These are phyloP conservation scores for Anas acuta DNA, from an alignment of 2,797 vertebrate species.

Conservation along the genomic window DNA sequence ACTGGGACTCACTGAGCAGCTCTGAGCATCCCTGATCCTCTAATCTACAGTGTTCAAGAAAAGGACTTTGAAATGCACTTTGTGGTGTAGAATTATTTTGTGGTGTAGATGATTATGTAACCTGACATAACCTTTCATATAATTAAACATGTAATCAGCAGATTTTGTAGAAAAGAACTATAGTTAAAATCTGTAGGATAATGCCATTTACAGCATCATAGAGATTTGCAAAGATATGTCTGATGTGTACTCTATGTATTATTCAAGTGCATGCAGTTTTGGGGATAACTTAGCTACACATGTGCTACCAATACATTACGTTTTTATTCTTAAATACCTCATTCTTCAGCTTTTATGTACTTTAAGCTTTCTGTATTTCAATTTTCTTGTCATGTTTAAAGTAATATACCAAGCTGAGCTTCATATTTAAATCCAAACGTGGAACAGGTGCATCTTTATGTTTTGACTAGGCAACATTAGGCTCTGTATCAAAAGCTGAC, in stretches of 20 bases:
- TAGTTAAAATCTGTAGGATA: not conserved
- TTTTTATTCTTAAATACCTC: constrained; percentile 12
- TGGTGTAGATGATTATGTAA: constrained; percentile 18
- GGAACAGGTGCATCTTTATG: constrained; percentile 29
- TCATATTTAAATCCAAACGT: constrained; percentile 34
- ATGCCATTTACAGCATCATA: not conserved
- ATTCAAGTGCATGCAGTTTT: not conserved
- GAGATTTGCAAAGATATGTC: not conserved
- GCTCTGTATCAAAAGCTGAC: constrained; percentile 18
- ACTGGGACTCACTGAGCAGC: not conserved
- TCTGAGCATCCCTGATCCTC: constrained; percentile 32
- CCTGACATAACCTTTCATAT: not conserved
- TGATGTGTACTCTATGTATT: not conserved
- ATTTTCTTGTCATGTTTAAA: constrained; percentile 47
- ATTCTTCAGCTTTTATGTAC: not conserved
- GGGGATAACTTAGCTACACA: not conserved
- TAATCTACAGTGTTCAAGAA: constrained; percentile 46
- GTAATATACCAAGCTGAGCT: constrained; percentile 17
- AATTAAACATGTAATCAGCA: not conserved
- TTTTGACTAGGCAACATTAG: constrained; percentile 41
- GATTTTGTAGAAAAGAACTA: not conserved
- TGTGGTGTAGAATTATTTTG: constrained; percentile 23
- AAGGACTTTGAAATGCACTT: constrained; percentile 57
- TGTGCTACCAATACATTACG: not conserved
- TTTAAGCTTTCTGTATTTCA: constrained; percentile 23